Evolutionary conservation across 2,113 vertebrate genomes (phyloP), one percentile per base, ranked within the genome.

Genomic region (Brachionichthys hirsutus): DNA sequence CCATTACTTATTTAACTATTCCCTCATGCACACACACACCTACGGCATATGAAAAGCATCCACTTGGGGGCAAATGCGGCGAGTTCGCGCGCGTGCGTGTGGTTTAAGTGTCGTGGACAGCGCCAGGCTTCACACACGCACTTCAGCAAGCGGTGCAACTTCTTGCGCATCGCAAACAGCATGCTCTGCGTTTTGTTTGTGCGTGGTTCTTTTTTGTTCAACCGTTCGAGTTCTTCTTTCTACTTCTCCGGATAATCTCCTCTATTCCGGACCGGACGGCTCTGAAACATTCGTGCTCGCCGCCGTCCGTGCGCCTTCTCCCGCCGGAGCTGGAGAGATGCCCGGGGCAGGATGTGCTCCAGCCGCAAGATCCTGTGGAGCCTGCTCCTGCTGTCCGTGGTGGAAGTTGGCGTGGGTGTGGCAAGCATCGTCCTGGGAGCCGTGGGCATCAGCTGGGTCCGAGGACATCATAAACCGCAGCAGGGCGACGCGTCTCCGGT

Each of bases 401-500:
- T 98, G 94, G 94, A 99, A 93, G 95, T 98, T 92, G 97, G 97
- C 84, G 91, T 99, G 93, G 97, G 97, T 71, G 92, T 96, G 83
- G 94, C 96, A 89, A 99, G 96, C 91, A 95, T 98, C 88, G 94
- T 93, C 80, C 92, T 99, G 90, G 97, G 97, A 72, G 94, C 95
- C 42, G 96, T 98, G 90, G 96, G 93, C 83, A 94, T 99, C 88
- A 92, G 91, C 91, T 89, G 93, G 89, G 93, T 92, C 64, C 91
- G 92, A 62, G 91, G 88, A 70, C 85, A 93, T 71, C 92, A 93
- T 83, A 92, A 92, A 81, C 93, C 94, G 75, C 95, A 95, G 86
- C 96, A 97, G 84, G 96, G 97, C 87, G 95, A 99, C 90, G 95
- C 95, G 84, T 99, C 97, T 88, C 96, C 96, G 92, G 95, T 99